Evolutionary conservation across 2,888 invertebrate species (phyloP).

Genomic region (Ypsolopha sequella): DNA sequence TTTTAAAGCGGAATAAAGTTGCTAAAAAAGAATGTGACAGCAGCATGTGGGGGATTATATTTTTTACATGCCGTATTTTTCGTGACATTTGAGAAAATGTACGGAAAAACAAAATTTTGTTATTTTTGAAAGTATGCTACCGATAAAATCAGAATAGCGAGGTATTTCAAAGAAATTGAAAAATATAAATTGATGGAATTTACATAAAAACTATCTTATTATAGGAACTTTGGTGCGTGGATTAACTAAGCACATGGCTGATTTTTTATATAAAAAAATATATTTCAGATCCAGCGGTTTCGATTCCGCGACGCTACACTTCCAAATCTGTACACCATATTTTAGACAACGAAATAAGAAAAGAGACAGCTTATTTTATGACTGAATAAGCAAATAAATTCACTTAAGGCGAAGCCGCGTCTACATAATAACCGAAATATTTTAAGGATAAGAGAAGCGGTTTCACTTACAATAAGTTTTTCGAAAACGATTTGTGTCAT

Average conservation of each 20-base stretch:
- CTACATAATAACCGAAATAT: constrained; percentile 43
- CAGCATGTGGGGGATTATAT: no score
- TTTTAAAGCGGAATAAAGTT: neutral
- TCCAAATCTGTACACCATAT: constrained; percentile 42
- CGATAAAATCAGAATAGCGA: no score
- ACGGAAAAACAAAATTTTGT: no score
- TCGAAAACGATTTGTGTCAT: constrained; percentile 19
- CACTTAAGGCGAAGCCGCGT: constrained; percentile 37
- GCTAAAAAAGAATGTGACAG: no score
- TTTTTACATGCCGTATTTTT: neutral
- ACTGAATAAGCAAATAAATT: constrained; percentile 54
- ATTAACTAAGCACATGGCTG: no score
- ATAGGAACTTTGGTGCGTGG: no score
- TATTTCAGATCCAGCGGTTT: constrained; percentile 12
- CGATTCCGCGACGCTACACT: constrained; percentile 34
- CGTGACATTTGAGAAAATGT: no score
- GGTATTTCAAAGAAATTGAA: no score
- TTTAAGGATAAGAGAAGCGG: constrained; percentile 17
- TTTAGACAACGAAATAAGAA: constrained; percentile 32
- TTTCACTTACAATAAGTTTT: constrained; percentile 22
- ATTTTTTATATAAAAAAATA: no score
- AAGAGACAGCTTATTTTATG: constrained; percentile 36
- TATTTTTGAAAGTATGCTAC: no score
- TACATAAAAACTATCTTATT: no score
- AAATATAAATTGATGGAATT: no score